These are phyloP conservation scores for Macrochelys suwanniensis DNA, from an alignment of 2,797 vertebrate species.

Conservation along the genomic window DNA sequence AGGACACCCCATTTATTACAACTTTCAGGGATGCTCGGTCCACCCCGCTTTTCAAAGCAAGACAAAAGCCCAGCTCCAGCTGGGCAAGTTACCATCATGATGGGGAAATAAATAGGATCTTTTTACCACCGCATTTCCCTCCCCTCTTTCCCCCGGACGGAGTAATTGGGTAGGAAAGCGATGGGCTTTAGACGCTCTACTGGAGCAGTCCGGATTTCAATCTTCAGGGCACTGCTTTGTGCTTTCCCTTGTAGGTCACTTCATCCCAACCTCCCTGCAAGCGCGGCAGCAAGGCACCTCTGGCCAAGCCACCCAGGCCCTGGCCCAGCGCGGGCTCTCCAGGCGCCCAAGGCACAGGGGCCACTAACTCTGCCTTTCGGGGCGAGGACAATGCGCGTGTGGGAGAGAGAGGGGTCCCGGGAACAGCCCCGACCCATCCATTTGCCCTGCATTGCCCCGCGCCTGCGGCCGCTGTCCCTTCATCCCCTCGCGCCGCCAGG, in stretches of 20 bases:
- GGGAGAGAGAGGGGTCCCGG: background rate
- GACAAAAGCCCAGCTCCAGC: too few relatives aligned
- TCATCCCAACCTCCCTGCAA: background rate
- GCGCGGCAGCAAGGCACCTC: background rate
- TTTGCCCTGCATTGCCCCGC: too few relatives aligned
- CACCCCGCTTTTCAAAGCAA: background rate
- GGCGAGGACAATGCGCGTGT: background rate
- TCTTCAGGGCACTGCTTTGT: background rate
- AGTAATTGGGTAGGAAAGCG: background rate
- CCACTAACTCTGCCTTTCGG: background rate
- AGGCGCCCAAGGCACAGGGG: too few relatives aligned
- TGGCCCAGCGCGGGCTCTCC: too few relatives aligned
- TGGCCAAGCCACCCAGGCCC: background rate
- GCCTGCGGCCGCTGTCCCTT: too few relatives aligned
- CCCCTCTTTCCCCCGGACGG: rapidly evolving
- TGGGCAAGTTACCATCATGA: rapidly evolving
- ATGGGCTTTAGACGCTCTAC: background rate
- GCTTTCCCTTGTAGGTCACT: background rate
- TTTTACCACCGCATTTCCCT: background rate
- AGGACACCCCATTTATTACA: too few relatives aligned
- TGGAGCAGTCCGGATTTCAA: background rate
- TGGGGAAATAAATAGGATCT: background rate
- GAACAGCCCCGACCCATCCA: too few relatives aligned
- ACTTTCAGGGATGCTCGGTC: too few relatives aligned
- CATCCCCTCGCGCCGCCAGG: background rate